phyloP scores from a whole-genome alignment of 1,140 invertebrate genomes.

The Parapsyche elsis region DNA sequence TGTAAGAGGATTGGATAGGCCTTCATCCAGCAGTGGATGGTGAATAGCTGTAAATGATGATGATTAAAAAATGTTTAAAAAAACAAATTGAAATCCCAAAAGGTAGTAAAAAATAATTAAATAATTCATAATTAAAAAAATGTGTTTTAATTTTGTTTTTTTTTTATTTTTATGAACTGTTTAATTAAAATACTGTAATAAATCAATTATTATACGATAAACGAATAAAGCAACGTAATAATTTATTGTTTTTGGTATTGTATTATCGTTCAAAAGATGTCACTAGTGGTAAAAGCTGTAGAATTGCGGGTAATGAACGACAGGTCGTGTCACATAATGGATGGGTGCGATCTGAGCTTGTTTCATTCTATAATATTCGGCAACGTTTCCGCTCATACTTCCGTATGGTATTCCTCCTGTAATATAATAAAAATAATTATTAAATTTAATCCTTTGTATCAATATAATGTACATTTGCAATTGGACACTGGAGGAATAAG shows the following conservation, averaged over 20 bases:
- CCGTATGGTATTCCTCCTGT: slow-evolving; percentile 66
- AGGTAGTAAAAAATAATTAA: too few species aligned
- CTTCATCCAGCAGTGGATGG: too few species aligned
- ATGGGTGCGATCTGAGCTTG: not conserved
- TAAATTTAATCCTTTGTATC: not conserved
- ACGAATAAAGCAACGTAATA: not conserved
- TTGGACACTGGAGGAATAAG: not conserved
- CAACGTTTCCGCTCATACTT: slow-evolving; percentile 65
- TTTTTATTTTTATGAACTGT: not conserved
- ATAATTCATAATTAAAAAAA: not conserved
- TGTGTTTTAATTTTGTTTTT: not conserved
- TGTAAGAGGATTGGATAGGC: too few species aligned
- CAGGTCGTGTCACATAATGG: slow-evolving; percentile 4
- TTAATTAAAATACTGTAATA: not conserved
- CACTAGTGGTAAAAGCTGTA: slow-evolving; percentile 27
- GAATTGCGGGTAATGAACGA: slow-evolving; percentile 22
- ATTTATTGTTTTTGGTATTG: not conserved
- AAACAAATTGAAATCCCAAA: too few species aligned
- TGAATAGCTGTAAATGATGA: too few species aligned
- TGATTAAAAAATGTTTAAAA: too few species aligned
- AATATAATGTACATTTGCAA: not conserved
- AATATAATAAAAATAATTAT: slow-evolving; percentile 47
- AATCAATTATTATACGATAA: not conserved
- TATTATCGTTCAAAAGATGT: slow-evolving; percentile 16
- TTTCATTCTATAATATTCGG: slow-evolving; percentile 60